Percentiles rank a stretch among this genome's conserved stretches.
phyloP scores from a whole-genome alignment of 2,113 vertebrate genomes.

The Gallinago undulata region DNA sequence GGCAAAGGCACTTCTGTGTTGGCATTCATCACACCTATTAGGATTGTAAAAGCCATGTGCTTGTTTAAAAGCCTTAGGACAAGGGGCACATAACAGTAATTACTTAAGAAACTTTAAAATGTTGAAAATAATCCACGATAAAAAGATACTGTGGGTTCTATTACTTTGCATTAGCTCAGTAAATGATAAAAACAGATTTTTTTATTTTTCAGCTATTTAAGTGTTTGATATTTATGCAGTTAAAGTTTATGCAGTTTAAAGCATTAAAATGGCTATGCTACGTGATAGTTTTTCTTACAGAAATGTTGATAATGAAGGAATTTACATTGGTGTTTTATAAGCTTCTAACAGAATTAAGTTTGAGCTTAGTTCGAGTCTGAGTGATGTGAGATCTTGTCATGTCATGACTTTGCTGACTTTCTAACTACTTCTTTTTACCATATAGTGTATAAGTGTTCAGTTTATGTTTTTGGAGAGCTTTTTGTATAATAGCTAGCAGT shows the following conservation, averaged over 20 bases:
- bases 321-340: background rate
- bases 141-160: background rate
- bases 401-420: background rate
- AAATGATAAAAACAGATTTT: background rate
- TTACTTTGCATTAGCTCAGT: background rate
- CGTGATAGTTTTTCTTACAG: background rate
- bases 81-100: background rate
- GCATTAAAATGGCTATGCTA: background rate
- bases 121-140: background rate
- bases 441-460: background rate
- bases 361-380: background rate
- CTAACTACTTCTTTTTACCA: background rate
- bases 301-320: background rate
- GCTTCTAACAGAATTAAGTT: background rate
- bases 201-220: background rate
- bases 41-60: background rate
- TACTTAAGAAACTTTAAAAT: background rate
- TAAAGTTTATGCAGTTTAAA: background rate
- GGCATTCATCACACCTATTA: slow-evolving; percentile 2
- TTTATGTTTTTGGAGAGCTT: background rate
- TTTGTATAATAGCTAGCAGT: background rate
- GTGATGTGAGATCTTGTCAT: background rate
- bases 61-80: background rate
- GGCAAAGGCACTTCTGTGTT: background rate
- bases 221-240: background rate